These are phyloP conservation scores for Sander vitreus DNA, from an alignment of 2,113 vertebrate genomes.

Conservation along the genomic window DNA sequence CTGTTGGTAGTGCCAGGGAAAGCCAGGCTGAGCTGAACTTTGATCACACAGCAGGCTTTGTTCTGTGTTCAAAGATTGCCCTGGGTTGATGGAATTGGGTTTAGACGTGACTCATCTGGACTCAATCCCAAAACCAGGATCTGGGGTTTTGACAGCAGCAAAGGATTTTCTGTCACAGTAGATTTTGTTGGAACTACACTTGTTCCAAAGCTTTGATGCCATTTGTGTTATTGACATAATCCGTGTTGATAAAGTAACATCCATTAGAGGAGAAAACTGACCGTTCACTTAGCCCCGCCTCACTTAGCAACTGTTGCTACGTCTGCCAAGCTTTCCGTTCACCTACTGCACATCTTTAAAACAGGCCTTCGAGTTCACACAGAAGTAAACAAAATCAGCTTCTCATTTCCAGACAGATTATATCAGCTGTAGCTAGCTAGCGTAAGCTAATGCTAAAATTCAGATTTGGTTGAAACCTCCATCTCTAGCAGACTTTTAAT, in stretches of 20 bases:
- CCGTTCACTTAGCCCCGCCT: background rate
- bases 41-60: conserved; percentile 61
- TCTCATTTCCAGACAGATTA: no score
- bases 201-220: background rate
- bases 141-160: conserved; percentile 3
- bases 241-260: background rate
- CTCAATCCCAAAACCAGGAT: conserved; percentile 13
- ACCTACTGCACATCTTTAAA: no score
- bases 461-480: no score
- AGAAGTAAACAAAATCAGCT: no score
- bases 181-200: background rate
- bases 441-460: no score
- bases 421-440: no score
- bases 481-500: no score
- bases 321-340: no score
- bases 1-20: conserved; percentile 36
- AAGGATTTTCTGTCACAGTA: background rate
- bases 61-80: conserved; percentile 48
- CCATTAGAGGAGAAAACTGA: background rate
- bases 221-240: background rate
- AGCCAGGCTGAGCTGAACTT: conserved; percentile 32
- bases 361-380: no score
- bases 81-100: background rate
- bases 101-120: background rate
- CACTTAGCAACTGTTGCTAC: no score